phyloP scores from a whole-genome alignment of 2,888 invertebrate genomes.

The Sinhomidia bicolor region DNA sequence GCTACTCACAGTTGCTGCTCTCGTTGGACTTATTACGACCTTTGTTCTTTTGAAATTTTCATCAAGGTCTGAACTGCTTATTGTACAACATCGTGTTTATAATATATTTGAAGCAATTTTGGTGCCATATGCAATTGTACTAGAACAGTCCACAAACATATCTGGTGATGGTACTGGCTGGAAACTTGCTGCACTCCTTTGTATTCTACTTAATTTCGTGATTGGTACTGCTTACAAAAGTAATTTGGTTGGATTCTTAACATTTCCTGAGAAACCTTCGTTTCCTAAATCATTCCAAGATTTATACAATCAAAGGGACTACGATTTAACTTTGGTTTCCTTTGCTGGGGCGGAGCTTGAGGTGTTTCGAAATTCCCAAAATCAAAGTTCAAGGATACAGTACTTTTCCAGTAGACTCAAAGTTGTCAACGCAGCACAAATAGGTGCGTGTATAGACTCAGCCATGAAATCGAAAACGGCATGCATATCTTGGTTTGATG shows the following conservation, averaged over 20 bases:
- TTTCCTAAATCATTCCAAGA: slow-evolving; percentile 8
- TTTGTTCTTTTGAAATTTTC: neutral
- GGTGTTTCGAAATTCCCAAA: neutral
- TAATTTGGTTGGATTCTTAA: slow-evolving; percentile 43
- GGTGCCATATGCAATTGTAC: neutral
- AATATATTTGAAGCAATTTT: neutral
- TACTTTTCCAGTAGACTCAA: neutral
- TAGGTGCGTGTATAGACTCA: neutral
- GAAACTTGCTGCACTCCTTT: neutral
- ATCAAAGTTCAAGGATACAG: neutral
- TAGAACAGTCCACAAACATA: slow-evolving; percentile 14
- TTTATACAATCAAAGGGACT: neutral
- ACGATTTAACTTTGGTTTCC: neutral
- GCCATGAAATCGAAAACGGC: neutral
- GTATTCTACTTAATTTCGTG: slow-evolving; percentile 1
- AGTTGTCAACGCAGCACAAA: neutral
- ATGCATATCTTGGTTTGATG: slow-evolving; percentile 16
- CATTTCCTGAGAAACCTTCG: neutral
- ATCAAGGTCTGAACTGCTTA: too few species aligned
- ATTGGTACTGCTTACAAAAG: slow-evolving; percentile 44
- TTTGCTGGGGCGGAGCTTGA: neutral
- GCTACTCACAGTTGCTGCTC: neutral
- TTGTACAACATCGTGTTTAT: too few species aligned
- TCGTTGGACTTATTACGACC: neutral
- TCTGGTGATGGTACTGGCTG: neutral